Conservation (phyloP, 2,888 invertebrate genomes). For the Venusia cambrica region DNA sequence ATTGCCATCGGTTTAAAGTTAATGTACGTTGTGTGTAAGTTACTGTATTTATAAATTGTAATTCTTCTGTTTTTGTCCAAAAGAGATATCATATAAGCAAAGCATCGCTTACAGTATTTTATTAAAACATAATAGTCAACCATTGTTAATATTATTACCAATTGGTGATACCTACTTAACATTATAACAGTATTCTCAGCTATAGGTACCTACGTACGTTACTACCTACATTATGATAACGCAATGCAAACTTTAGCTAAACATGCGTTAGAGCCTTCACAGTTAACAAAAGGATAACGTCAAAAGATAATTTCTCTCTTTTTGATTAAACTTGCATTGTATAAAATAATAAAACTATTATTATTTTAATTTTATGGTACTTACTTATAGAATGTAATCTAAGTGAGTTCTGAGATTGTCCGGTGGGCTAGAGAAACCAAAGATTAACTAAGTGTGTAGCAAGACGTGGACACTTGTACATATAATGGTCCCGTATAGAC, state of each 20-base stretch:
- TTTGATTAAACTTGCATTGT: conserved; percentile 36
- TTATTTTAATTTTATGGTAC: conserved; percentile 45
- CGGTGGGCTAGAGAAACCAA: conserved; percentile 80
- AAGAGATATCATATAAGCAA: no score
- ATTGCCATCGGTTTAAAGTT: conserved; percentile 43
- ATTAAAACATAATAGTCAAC: no score
- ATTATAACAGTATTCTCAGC: conserved; percentile 18
- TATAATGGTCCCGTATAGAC: conserved; percentile 59
- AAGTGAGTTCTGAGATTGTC: conserved; percentile 56
- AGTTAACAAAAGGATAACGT: no score
- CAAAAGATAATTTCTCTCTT: conserved; percentile 26
- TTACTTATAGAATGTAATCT: conserved; percentile 51
- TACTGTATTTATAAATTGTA: no score
- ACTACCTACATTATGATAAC: no score
- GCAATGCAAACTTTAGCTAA: no score
- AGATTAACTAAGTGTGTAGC: conserved; percentile 60
- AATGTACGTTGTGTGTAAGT: no score
- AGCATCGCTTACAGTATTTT: no score
- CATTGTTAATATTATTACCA: no score
- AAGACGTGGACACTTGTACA: conserved; percentile 66
- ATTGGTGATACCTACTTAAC: no score
- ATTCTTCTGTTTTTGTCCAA: no score
- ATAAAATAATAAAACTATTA: conserved; percentile 39
- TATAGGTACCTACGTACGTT: conserved; percentile 1
- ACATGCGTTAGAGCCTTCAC: no score